Conservation (phyloP, 2,888 invertebrate species). For the Callyntrura guangdongensis region DNA sequence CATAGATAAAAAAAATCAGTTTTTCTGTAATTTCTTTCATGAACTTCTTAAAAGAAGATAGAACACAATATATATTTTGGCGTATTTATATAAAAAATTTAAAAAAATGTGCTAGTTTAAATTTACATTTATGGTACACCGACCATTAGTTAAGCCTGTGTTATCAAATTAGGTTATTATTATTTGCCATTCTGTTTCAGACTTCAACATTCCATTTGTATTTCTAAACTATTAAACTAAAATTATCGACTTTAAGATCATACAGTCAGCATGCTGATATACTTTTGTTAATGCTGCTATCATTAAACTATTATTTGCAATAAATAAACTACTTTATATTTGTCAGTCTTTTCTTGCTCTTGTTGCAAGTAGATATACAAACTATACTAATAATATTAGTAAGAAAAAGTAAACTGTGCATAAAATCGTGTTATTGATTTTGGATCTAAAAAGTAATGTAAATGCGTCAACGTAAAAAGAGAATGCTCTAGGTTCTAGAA, state of each 20-base stretch:
- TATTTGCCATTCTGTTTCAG: not conserved
- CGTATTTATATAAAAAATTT: not conserved
- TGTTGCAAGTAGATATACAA: not conserved
- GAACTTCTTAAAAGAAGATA: not conserved
- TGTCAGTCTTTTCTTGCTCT: slow-evolving; percentile 10
- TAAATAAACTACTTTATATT: slow-evolving; percentile 31
- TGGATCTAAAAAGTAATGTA: not conserved
- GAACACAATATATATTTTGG: too few relatives aligned
- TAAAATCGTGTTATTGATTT: not conserved
- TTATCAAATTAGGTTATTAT: not conserved
- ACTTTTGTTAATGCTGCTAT: not conserved
- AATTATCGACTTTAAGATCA: not conserved
- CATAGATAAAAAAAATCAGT: not conserved
- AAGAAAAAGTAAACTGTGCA: slow-evolving; percentile 19
- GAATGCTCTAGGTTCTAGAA: not conserved
- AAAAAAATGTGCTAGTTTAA: slow-evolving; percentile 22
- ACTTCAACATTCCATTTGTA: not conserved
- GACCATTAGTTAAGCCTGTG: not conserved
- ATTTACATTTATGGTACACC: not conserved
- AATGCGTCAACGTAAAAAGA: not conserved
- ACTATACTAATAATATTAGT: slow-evolving; percentile 10
- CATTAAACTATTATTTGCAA: not conserved
- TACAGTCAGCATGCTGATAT: not conserved
- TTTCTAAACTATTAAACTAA: too few relatives aligned
- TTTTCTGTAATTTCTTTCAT: not conserved